Evolutionary conservation across 2,797 vertebrate species (phyloP).

Genomic region (Anas flavirostris): DNA sequence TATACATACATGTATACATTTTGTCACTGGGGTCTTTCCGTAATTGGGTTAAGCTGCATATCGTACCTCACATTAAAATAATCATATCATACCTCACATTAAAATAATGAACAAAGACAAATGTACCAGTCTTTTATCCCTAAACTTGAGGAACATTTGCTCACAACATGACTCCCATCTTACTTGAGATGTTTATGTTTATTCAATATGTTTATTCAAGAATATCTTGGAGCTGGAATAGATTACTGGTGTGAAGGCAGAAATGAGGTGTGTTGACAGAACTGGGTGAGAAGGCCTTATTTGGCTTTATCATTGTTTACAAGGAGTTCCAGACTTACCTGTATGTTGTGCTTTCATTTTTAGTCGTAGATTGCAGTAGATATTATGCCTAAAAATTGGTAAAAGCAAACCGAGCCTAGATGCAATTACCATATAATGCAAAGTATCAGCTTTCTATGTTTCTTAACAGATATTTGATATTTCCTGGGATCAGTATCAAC

Average conservation of each 20-base stretch:
- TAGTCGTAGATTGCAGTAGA: neutral
- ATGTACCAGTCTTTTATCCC: neutral
- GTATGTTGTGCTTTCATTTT: neutral
- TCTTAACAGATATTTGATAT: slow-evolving; percentile 94
- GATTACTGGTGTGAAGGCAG: neutral
- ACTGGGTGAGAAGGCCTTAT: neutral
- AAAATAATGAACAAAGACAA: neutral
- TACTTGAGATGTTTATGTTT: too few relatives aligned
- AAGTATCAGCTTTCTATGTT: slow-evolving; percentile 40
- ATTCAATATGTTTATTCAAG: neutral
- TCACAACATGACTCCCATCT: neutral
- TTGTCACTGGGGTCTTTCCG: neutral
- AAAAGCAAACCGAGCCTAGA: neutral
- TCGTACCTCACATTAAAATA: neutral
- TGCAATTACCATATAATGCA: neutral
- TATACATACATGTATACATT: neutral
- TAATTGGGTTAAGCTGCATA: neutral
- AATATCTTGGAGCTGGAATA: neutral
- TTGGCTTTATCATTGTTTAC: neutral
- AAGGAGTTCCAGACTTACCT: neutral
- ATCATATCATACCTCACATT: neutral
- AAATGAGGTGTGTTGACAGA: neutral
- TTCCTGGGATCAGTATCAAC: slow-evolving; percentile 91
- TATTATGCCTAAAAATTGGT: neutral
- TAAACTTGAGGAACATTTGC: neutral